A percentile compares a stretch with the other conserved stretches of the same genome.
Evolutionary conservation across 1,140 invertebrate genomes (phyloP).

Genomic region (Drosophila nebulosa): DNA sequence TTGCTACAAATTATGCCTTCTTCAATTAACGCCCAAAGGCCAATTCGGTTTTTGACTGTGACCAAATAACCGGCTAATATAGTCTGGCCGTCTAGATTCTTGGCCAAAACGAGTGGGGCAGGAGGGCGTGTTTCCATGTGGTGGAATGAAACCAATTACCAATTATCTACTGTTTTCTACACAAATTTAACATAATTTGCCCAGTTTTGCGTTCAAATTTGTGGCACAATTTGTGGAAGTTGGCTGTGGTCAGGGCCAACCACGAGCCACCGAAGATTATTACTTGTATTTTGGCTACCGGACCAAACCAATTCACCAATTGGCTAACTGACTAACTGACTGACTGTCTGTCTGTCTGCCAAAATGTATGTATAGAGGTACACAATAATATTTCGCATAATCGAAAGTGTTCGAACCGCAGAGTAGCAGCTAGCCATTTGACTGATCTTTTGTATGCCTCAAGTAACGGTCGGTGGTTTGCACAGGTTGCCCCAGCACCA

Average conservation of each 20-base stretch:
- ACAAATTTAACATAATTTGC: slow-evolving; percentile 80
- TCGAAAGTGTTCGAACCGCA: slow-evolving; percentile 80
- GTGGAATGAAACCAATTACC: slow-evolving; percentile 75
- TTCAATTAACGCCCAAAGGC: slow-evolving; percentile 69
- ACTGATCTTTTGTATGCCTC: slow-evolving; percentile 56
- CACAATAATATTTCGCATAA: slow-evolving; percentile 76
- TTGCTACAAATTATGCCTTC: slow-evolving; percentile 60
- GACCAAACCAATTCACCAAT: too few species aligned
- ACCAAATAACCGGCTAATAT: slow-evolving; percentile 50
- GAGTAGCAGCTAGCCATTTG: slow-evolving; percentile 35
- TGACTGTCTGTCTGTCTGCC: slow-evolving; percentile 34
- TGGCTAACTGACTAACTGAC: slow-evolving; percentile 44
- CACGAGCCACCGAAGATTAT: slow-evolving; percentile 17
- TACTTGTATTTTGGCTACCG: slow-evolving; percentile 48
- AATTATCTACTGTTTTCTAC: slow-evolving; percentile 80
- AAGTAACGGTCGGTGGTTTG: slow-evolving; percentile 54
- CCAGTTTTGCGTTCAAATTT: slow-evolving; percentile 78
- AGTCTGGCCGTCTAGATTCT: slow-evolving; percentile 39
- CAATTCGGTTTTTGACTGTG: slow-evolving; percentile 26
- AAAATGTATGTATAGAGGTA: slow-evolving; percentile 1
- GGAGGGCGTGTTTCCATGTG: slow-evolving; percentile 2
- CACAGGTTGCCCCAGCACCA: slow-evolving; percentile 58
- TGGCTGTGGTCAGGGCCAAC: slow-evolving; percentile 80
- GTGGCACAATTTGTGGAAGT: slow-evolving; percentile 73
- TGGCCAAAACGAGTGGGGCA: neutral